Base-by-base conservation (phyloP, 2,888 invertebrate species). In the Synanthedon myopaeformis region DNA sequence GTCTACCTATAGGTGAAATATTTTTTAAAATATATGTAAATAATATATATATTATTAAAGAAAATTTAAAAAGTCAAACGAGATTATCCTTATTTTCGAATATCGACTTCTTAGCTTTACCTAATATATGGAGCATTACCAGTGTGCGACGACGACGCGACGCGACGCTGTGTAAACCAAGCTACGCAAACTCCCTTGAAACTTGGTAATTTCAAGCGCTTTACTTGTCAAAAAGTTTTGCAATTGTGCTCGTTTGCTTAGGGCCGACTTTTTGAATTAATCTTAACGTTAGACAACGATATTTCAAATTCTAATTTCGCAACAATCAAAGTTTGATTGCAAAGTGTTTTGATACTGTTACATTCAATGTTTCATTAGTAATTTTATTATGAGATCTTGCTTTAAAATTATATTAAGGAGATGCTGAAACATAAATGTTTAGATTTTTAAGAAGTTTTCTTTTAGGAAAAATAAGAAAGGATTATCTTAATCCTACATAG, bases 151-250 rank as follows among this genome's bases (percentile, higher is more conserved):
- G 45, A n/a, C n/a, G n/a, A n/a, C n/a, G n/a, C n/a, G n/a, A n/a
- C 6, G 45, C 45, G 13, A 14, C 14, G 13, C 45, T 35, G 35
- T 35, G 35, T 35, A 35, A 35, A 45, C 45, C 45, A 4, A 14
- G 45, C 58, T 54, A 57, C 58, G 56, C 61, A 62, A 67, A 66
- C 64, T 63, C 61, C 65, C 60, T 55, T 35, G 56, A 61, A 73
- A 71, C 64, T 70, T 70, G 62, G 61, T 64, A 76, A 76, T 78
- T 73, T 72, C 62, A 59, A 67, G 60, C 67, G 73, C 69, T 77
- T 77, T 72, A 70, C 76, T 76, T 75, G 76, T 79, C 78, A 73
- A 73, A 76, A 81, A 78, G 67, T 79, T 81, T 65, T 45, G 64
- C 70, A 72, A 74, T 77, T 72, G 75, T 70, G 67, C 71, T 63